Percentiles rank a stretch among this genome's conserved stretches.
Conservation (phyloP, 2,797 vertebrate species). For the Sebastes iracundus region DNA sequence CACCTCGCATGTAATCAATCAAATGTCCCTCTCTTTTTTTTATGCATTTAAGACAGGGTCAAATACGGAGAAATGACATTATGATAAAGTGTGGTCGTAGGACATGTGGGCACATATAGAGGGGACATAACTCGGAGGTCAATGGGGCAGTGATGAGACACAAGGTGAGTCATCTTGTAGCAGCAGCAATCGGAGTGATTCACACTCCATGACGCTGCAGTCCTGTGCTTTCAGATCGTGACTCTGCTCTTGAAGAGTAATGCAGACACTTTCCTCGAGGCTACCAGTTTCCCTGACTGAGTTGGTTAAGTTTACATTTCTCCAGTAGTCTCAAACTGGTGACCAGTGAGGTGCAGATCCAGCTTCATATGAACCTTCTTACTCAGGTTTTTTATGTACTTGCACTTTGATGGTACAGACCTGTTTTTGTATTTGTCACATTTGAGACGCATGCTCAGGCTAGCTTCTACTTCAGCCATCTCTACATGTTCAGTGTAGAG, state of each 20-base stretch:
- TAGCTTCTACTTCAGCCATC: background rate
- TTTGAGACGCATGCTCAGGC: background rate
- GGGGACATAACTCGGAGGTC: background rate
- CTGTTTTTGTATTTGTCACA: background rate
- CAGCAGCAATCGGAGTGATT: background rate
- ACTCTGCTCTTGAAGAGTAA: constrained; percentile 6
- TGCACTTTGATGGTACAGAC: background rate
- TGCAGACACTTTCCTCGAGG: background rate
- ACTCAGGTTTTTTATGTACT: background rate
- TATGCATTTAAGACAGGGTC: constrained; percentile 24
- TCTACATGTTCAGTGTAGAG: background rate
- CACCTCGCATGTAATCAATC: constrained; percentile 46
- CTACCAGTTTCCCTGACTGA: background rate
- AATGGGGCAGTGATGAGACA: background rate
- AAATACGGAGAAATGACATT: background rate
- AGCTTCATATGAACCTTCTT: background rate
- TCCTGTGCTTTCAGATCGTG: background rate
- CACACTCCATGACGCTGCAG: background rate
- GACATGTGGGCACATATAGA: background rate
- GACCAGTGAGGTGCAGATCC: background rate
- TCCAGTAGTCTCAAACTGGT: background rate
- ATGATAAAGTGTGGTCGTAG: background rate
- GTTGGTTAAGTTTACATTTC: background rate
- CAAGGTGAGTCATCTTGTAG: background rate
- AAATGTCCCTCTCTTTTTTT: constrained; percentile 20